Conservation (phyloP, 1,140 invertebrate species). For the Drosophila triauraria region DNA sequence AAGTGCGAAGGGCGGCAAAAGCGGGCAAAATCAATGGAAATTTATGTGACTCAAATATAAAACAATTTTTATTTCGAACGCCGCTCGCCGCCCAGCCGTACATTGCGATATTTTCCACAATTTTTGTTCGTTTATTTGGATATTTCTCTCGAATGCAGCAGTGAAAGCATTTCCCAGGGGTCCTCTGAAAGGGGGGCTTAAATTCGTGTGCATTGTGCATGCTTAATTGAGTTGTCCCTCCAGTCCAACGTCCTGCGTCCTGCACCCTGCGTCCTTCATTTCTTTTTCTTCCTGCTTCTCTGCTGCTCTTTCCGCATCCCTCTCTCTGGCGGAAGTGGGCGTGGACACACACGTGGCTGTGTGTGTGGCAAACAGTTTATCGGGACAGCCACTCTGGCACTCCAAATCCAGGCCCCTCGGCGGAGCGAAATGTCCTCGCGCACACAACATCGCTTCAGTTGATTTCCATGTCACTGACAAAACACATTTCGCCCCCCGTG, state of each 20-base stretch:
- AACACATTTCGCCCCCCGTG: conserved; percentile 52
- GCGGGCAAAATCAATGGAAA: conserved; percentile 67
- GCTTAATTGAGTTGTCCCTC: conserved; percentile 74
- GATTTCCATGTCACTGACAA: conserved; percentile 79
- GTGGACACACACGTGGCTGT: conserved; percentile 17
- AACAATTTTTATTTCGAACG: conserved; percentile 56
- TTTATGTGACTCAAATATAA: conserved; percentile 77
- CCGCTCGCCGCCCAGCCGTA: conserved; percentile 13
- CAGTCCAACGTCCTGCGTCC: not conserved
- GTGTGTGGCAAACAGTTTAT: conserved; percentile 69
- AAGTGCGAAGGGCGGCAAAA: not conserved
- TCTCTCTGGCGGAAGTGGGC: conserved; percentile 30
- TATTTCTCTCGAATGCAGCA: conserved; percentile 14
- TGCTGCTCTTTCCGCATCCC: conserved; percentile 1
- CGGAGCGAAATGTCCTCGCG: conserved; percentile 48
- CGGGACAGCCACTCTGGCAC: conserved; percentile 28
- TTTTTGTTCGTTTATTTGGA: conserved; percentile 52
- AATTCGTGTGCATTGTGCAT: conserved; percentile 81
- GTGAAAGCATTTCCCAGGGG: conserved; percentile 55
- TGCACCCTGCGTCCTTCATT: not conserved
- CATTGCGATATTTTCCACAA: conserved; percentile 50
- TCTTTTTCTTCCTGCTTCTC: conserved; percentile 6
- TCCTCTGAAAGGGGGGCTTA: conserved; percentile 22
- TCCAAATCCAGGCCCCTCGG: not conserved
- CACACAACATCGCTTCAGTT: conserved; percentile 62